Conservation (phyloP, 2,888 invertebrate species). For the Hemithea aestivaria region DNA sequence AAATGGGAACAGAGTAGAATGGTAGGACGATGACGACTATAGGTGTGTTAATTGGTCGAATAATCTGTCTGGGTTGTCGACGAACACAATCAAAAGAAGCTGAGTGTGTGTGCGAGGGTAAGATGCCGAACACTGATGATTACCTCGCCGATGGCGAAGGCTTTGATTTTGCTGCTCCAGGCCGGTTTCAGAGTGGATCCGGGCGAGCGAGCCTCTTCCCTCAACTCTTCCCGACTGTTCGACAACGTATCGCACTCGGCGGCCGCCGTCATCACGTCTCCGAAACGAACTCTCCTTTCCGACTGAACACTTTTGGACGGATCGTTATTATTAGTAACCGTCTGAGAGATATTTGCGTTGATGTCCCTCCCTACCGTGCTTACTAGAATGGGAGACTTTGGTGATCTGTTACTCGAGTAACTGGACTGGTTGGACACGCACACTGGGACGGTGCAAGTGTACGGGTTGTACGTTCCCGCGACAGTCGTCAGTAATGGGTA, state of each 20-base stretch:
- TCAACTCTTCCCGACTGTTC: conserved; percentile 57
- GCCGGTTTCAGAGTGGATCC: conserved; percentile 64
- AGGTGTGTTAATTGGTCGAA: conserved; percentile 56
- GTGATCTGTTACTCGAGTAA: conserved; percentile 41
- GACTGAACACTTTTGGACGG: conserved; percentile 61
- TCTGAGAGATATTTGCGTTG: conserved; percentile 59
- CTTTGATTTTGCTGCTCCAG: conserved; percentile 76
- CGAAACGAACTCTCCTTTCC: conserved; percentile 74
- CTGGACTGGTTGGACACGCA: conserved; percentile 46
- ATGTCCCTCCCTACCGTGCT: conserved; percentile 58
- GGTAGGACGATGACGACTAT: conserved; percentile 48
- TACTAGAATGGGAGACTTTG: conserved; percentile 44
- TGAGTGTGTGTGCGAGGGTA: conserved; percentile 61
- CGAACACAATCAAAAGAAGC: conserved; percentile 78
- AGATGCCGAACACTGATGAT: conserved; percentile 69
- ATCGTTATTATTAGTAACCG: conserved; percentile 46
- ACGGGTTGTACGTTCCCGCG: conserved; percentile 70
- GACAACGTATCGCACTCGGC: conserved; percentile 59
- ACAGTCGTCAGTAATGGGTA: conserved; percentile 72
- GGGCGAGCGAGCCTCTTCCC: conserved; percentile 60
- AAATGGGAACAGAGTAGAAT: conserved; percentile 46
- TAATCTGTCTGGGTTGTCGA: conserved; percentile 59
- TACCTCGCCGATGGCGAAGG: conserved; percentile 79
- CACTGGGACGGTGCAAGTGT: conserved; percentile 61
- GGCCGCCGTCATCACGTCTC: conserved; percentile 65